Evolutionary conservation across 2,113 vertebrate genomes (phyloP).

Genomic region (Chelonoidis abingdonii): DNA sequence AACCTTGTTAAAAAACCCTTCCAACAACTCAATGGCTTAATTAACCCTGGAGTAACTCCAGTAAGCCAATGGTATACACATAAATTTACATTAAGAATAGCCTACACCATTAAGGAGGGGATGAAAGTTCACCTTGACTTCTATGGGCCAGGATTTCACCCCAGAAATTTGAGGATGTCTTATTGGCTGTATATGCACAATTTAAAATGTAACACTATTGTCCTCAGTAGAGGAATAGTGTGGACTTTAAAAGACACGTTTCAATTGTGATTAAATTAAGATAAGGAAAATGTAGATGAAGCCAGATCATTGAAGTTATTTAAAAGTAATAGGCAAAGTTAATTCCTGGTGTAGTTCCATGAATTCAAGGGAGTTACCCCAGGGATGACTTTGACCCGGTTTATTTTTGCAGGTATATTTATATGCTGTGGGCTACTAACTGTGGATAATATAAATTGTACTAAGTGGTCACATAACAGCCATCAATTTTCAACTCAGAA

Average conservation of each 20-base stretch:
- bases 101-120: not conserved
- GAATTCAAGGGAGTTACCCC: not conserved
- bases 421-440: not conserved
- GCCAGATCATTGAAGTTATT: not conserved
- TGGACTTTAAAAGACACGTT: conserved; percentile 37
- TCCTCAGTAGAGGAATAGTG: conserved; percentile 47
- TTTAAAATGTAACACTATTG: conserved; percentile 64
- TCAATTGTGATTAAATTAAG: conserved; percentile 63
- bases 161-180: conserved; percentile 5
- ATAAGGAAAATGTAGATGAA: conserved; percentile 40
- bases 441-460: not conserved
- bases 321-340: not conserved
- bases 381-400: not conserved
- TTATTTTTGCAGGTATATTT: not conserved
- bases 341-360: not conserved
- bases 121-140: not conserved
- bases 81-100: not conserved
- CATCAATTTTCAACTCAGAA: not conserved
- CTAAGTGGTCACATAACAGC: not conserved
- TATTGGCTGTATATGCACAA: conserved; percentile 54
- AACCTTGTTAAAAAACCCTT: conserved; percentile 47
- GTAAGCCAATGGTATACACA: not conserved
- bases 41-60: conserved; percentile 35
- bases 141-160: accelerated
- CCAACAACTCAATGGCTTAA: conserved; percentile 28